A percentile compares a stretch with the other conserved stretches of the same genome.
Evolutionary conservation across 2,888 invertebrate species (phyloP).

Genomic region (Leptogaster cylindrica): DNA sequence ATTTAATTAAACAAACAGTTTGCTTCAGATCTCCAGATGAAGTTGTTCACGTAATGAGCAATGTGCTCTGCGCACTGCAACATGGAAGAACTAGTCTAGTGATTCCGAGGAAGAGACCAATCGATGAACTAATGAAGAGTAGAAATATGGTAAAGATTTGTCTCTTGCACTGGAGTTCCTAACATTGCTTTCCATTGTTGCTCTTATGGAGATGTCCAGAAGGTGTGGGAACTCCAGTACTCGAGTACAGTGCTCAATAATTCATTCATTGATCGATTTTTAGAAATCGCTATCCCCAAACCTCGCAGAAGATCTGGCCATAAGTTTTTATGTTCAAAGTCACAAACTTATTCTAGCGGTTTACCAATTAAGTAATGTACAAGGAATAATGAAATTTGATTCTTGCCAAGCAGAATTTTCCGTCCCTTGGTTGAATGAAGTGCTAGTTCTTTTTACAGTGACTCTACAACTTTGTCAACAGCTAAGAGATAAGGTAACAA

Average conservation of each 20-base stretch:
- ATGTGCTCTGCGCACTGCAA: constrained; percentile 85
- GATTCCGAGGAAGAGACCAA: constrained; percentile 92
- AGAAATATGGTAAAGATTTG: constrained; percentile 81
- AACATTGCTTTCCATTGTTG: too few relatives aligned
- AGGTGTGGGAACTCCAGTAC: too few relatives aligned
- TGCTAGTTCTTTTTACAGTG: constrained; percentile 87
- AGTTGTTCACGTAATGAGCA: constrained; percentile 86
- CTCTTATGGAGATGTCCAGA: too few relatives aligned
- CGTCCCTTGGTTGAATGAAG: constrained; percentile 95
- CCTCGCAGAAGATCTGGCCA: constrained; percentile 91
- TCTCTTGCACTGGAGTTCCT: too few relatives aligned
- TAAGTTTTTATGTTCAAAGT: constrained; percentile 97
- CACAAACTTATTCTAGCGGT: constrained; percentile 95
- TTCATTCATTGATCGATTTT: too few relatives aligned
- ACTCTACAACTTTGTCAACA: constrained; percentile 94
- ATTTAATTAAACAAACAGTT: too few relatives aligned
- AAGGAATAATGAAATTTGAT: constrained; percentile 88
- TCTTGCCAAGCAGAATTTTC: constrained; percentile 92
- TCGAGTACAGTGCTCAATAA: too few relatives aligned
- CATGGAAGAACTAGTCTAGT: constrained; percentile 88
- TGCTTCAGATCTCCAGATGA: constrained; percentile 87
- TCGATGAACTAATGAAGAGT: constrained; percentile 94
- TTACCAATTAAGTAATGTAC: constrained; percentile 86
- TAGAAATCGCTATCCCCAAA: constrained; percentile 92
- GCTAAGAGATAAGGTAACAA: constrained; percentile 94